These are phyloP conservation scores for Polyergus mexicanus DNA, from an alignment of 1,140 invertebrate species.

Conservation along the genomic window DNA sequence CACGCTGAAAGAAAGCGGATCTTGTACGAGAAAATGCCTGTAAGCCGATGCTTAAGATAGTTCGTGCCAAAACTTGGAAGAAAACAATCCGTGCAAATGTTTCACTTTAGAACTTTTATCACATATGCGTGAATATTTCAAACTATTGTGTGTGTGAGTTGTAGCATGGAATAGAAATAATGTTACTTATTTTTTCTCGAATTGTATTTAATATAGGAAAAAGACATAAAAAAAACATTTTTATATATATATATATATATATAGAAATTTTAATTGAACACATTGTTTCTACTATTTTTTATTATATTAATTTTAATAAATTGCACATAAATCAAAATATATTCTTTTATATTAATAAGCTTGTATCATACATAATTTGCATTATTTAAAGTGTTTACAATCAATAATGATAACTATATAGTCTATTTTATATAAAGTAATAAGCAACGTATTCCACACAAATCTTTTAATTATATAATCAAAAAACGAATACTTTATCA, in stretches of 20 bases:
- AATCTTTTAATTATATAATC: constrained; percentile 57
- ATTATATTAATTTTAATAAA: neutral
- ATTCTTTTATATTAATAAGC: neutral
- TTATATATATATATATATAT: too few relatives aligned
- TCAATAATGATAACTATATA: constrained; percentile 4
- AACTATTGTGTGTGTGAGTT: constrained; percentile 12
- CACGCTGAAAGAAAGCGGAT: constrained; percentile 36
- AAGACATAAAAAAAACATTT: neutral
- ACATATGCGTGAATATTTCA: neutral
- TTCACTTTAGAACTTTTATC: constrained; percentile 48
- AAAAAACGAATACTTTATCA: constrained; percentile 57
- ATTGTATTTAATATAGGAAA: neutral
- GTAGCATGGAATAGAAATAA: constrained; percentile 3
- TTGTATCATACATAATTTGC: neutral
- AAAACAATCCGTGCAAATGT: constrained; percentile 11
- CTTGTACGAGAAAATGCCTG: constrained; percentile 24
- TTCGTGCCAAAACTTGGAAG: constrained; percentile 36
- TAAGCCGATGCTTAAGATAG: constrained; percentile 50
- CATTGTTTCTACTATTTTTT: neutral
- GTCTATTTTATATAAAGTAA: neutral
- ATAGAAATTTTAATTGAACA: neutral
- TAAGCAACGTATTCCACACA: neutral
- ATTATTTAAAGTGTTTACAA: neutral
- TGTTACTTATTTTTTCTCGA: neutral
- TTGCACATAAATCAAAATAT: neutral